phyloP scores from a whole-genome alignment of 2,113 vertebrate genomes.

The Montifringilla adamsi region DNA sequence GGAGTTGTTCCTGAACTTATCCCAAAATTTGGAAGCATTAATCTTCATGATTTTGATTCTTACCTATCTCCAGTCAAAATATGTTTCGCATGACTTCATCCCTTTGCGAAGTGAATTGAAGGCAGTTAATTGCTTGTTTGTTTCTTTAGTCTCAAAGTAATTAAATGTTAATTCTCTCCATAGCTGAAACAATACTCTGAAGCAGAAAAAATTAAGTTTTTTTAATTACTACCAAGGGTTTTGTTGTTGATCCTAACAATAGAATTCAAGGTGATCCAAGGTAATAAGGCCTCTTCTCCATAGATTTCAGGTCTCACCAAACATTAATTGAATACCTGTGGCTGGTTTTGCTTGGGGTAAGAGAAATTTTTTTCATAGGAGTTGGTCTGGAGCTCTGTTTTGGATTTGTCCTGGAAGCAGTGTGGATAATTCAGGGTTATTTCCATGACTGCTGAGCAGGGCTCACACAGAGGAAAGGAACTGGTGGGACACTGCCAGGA shows the following conservation, averaged over 20 bases:
- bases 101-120: conserved; percentile 6
- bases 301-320: conserved; percentile 1
- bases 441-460: background rate
- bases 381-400: background rate
- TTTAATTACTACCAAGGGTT: conserved; percentile 24
- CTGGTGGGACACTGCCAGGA: background rate
- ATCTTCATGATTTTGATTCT: conserved; percentile 14
- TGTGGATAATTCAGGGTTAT: background rate
- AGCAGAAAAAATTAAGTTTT: background rate
- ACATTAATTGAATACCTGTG: background rate
- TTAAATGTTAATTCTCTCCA: conserved; percentile 40
- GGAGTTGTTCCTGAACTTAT: background rate
- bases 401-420: background rate
- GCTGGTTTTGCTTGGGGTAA: background rate
- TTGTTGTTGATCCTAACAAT: conserved; percentile 20
- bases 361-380: background rate
- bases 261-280: conserved; percentile 8
- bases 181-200: background rate
- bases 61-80: conserved; percentile 24
- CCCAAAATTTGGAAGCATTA: background rate
- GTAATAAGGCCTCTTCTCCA: conserved; percentile 11
- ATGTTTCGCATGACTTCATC: background rate
- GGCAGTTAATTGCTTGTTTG: conserved; percentile 37
- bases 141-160: conserved; percentile 44
- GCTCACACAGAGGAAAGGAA: background rate